These are phyloP conservation scores for Lucilia sericata DNA, from an alignment of 1,140 invertebrate genomes.

Conservation along the genomic window DNA sequence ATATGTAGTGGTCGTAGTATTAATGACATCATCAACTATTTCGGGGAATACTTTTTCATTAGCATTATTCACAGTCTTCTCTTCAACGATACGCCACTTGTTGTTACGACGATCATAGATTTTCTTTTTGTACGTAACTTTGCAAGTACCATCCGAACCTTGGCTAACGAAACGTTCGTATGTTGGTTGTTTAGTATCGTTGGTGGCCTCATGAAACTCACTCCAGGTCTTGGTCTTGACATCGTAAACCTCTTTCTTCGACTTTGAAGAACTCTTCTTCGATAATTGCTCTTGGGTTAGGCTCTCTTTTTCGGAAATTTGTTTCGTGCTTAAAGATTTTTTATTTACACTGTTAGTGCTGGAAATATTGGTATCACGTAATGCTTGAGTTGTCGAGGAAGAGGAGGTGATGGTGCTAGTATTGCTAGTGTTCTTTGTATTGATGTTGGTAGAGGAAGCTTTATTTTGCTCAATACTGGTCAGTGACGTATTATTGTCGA, in stretches of 20 bases:
- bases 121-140: constrained; percentile 66
- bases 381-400: background rate
- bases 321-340: constrained; percentile 36
- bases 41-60: constrained; percentile 63
- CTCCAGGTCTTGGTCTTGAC: constrained; percentile 67
- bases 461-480: constrained; percentile 19
- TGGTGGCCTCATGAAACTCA: constrained; percentile 55
- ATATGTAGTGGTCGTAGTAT: constrained; percentile 66
- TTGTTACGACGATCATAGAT: constrained; percentile 65
- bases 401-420: constrained; percentile 36
- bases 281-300: constrained; percentile 27
- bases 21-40: constrained; percentile 68
- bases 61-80: constrained; percentile 62
- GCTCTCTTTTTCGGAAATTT: constrained; percentile 39
- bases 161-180: constrained; percentile 65
- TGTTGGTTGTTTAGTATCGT: constrained; percentile 59
- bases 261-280: constrained; percentile 46
- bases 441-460: constrained; percentile 27
- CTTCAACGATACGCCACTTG: constrained; percentile 65
- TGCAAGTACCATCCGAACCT: constrained; percentile 61
- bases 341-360: constrained; percentile 32
- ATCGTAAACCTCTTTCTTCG: constrained; percentile 65
- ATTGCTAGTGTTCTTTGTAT: constrained; percentile 27
- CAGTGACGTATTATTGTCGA: constrained; percentile 15
- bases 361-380: constrained; percentile 35